A percentile compares a stretch with the other conserved stretches of the same genome.
Conservation (phyloP, 2,113 vertebrate species). For the Hepsetus odoe region DNA sequence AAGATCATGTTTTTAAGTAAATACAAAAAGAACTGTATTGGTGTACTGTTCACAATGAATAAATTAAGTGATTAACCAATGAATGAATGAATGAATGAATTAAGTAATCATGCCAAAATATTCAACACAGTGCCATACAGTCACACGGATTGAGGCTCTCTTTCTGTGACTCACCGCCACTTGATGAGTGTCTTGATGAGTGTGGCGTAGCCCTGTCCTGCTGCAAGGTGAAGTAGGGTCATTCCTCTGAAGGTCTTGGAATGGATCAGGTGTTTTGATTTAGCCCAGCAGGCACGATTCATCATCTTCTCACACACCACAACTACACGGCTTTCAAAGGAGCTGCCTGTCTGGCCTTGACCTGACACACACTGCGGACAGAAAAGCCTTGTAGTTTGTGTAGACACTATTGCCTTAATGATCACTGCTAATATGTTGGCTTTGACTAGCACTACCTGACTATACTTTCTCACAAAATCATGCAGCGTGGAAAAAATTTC, state of each 20-base stretch:
- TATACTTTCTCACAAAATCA: too few species aligned
- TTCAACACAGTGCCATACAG: too few species aligned
- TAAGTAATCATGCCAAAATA: background rate
- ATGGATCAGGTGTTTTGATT: constrained; percentile 98
- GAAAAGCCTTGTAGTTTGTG: constrained; percentile 21
- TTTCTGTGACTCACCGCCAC: constrained; percentile 89
- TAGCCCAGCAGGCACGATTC: constrained; percentile 98
- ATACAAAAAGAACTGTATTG: too few species aligned
- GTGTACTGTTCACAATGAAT: too few species aligned
- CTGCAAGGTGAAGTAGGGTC: constrained; percentile 95
- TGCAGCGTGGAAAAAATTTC: too few species aligned
- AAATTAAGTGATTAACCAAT: too few species aligned
- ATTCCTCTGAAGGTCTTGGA: constrained; percentile 98
- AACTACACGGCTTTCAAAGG: constrained; percentile 96
- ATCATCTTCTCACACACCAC: constrained; percentile 99
- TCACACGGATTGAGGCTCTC: background rate
- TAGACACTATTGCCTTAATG: background rate
- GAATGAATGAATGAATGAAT: too few species aligned
- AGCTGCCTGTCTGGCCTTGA: constrained; percentile 86
- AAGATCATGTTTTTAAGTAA: background rate
- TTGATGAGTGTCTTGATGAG: constrained; percentile 99
- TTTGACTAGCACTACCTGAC: background rate
- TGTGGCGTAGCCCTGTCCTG: constrained; percentile 96
- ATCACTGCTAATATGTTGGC: background rate
- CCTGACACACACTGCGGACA: constrained; percentile 79